Evolutionary conservation across 2,797 vertebrate genomes (phyloP).

Genomic region (Sitta carolinensis): DNA sequence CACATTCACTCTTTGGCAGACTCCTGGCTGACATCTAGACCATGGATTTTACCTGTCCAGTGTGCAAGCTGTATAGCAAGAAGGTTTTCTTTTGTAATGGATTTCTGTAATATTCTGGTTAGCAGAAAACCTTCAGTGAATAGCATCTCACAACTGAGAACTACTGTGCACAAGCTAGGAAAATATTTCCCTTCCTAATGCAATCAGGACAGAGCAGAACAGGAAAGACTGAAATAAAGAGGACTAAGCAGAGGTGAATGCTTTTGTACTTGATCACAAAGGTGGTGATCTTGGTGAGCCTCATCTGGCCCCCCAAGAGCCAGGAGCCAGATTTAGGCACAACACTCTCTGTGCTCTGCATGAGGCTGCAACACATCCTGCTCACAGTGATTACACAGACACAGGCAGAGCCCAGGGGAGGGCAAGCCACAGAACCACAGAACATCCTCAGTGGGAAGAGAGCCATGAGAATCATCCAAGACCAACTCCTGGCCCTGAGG

Average conservation of each 20-base stretch:
- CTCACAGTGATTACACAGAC: background rate
- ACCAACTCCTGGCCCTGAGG: background rate
- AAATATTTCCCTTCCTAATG: background rate
- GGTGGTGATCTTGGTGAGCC: background rate
- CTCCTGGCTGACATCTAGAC: background rate
- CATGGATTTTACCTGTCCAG: background rate
- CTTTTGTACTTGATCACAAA: background rate
- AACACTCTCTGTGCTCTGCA: background rate
- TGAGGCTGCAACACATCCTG: background rate
- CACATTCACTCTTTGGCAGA: background rate
- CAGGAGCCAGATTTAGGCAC: background rate
- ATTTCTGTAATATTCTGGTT: background rate
- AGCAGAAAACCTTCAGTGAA: background rate
- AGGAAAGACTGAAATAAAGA: background rate
- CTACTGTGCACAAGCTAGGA: background rate
- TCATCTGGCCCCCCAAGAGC: background rate
- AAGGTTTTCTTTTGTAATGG: background rate
- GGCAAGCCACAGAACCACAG: background rate
- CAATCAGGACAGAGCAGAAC: background rate
- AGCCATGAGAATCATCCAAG: fast-evolving
- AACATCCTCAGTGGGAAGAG: background rate
- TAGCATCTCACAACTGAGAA: background rate
- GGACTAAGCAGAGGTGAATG: background rate
- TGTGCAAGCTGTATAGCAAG: background rate
- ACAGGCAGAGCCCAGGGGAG: background rate